Evolutionary conservation across 1,140 invertebrate species (phyloP), one percentile per base, ranked within the genome.

Genomic region (Caenorhabditis brenneri): DNA sequence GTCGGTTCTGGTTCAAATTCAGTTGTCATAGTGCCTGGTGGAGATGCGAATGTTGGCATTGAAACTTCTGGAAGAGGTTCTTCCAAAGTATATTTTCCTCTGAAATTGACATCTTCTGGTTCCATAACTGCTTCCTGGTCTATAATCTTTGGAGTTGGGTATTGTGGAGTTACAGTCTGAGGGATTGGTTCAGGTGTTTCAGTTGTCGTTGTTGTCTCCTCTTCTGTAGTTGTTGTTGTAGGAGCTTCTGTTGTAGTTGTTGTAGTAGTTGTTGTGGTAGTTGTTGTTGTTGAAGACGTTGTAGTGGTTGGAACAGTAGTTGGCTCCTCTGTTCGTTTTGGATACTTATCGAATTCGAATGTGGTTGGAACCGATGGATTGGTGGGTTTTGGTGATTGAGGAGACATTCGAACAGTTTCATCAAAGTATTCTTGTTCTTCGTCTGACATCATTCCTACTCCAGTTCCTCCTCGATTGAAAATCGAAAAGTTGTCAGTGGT

Each of bases 21-120:
- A 99, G 95, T 87, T 94, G 88, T 86, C 91, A 91, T 82, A 85
- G 88, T 33, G 92, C 91, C 86, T 92, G 92, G 48, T 98, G 96
- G 46, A 95, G 96, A 91, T 98, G 97, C 90, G 98, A 99, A 91
- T 98, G 98, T 93, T 98, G 98, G 96, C 96, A 98, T 91, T 98
- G 97, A 60, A 96, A 93, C 80, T 65, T 81, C 53, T 46, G 42
- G 36, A 58, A 53, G 53, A 9, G 42, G 53, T 19, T 60, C 80
- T 24, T 81, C 80, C 46, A 46, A 51, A n/a, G 53, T 81, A n/a
- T 58, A 81, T 42, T 81, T 60, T 65, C 49, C 39, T 36, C 49
- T 24, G 9, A 81, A 81, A 29, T 53, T 58, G 5, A 81, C 49
- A 60, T 55, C 53, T 53, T 46, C 24, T 81, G 53, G 80, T 15